These are phyloP conservation scores for Trachelus troglodyta DNA, from an alignment of 2,888 invertebrate species.

Conservation along the genomic window DNA sequence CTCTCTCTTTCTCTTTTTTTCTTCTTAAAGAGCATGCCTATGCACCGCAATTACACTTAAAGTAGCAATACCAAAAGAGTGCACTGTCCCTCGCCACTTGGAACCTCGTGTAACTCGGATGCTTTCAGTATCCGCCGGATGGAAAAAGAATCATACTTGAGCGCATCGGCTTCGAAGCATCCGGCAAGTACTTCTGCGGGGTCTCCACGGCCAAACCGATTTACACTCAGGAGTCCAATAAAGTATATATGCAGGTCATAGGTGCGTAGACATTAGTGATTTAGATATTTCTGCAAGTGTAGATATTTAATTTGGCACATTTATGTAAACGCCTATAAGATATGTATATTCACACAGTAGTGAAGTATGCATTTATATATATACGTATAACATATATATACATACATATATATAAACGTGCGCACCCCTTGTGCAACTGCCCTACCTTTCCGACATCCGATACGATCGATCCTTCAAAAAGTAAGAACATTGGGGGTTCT, in stretches of 20 bases:
- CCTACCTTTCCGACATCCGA: neutral
- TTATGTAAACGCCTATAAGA: neutral
- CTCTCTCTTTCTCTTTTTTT: slow-evolving; percentile 5
- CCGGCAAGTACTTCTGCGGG: slow-evolving; percentile 84
- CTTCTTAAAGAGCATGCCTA: neutral
- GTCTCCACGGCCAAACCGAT: slow-evolving; percentile 86
- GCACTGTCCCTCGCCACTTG: neutral
- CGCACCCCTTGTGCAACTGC: neutral
- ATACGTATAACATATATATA: too few relatives aligned
- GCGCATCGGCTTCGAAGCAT: slow-evolving; percentile 80
- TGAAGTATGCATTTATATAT: neutral
- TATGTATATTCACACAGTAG: neutral
- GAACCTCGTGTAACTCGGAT: neutral
- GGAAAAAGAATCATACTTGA: slow-evolving; percentile 79
- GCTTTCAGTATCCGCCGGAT: slow-evolving; percentile 72
- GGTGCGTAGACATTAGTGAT: slow-evolving; percentile 70
- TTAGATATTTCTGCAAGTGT: neutral
- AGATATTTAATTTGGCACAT: neutral
- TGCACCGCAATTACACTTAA: neutral
- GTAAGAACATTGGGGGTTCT: neutral
- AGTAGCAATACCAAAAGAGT: neutral
- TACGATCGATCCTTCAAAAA: neutral
- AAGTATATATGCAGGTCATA: slow-evolving; percentile 82
- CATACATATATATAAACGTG: neutral
- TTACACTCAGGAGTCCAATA: slow-evolving; percentile 83